Base-by-base conservation (phyloP, 2,797 vertebrate genomes). In the Brotula barbata region DNA sequence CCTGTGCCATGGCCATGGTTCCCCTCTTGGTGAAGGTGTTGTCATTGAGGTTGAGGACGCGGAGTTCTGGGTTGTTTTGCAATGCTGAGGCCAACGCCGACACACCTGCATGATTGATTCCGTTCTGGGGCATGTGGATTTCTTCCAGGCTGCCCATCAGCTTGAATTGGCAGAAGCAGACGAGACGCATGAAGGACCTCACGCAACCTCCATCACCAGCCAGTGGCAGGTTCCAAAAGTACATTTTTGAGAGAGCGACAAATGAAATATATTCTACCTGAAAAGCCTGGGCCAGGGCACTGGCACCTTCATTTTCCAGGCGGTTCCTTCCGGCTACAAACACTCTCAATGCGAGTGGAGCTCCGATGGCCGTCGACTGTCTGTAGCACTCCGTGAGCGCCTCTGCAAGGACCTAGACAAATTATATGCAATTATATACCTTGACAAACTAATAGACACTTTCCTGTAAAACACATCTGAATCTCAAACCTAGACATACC, bases 11-110 rank as follows among this genome's bases (percentile, higher is more conserved):
- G 65, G 96, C 94, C 45, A 95, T 68, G 0, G 94, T 94, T 14
- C 97, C 97, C 76, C 89, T 96, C 77, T 96, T 96, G 0, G 96
- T 97, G 86, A 99, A 99, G 50, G 96, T 98, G 88, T 99, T 99
- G 86, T 99, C 97, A 0, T 99, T 99, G 69, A 99, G 82, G 87
- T 99, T 99, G 77, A 99, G 90, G 64, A 96, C 88, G 1, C 90
- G 90, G 36, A 99, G 90, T 70, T 95, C 85, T 0, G 92, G 88
- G 86, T 96, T 99, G 65, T 92, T 87, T 58, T 91, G 88, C 63
- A 98, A 90, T 9, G 96, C 94, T 34, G 92, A 89, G 28, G 97
- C 96, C 36, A 99, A 80, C 0, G 95, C 94, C 0, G 88, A 92
- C 82, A 98, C 91, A 1, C 97, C 97, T 0, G 89, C 75, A 52